Evolutionary conservation across 1,140 invertebrate genomes (phyloP), one percentile per base, ranked within the genome.

Genomic region (Akabosia matsudoensis): DNA sequence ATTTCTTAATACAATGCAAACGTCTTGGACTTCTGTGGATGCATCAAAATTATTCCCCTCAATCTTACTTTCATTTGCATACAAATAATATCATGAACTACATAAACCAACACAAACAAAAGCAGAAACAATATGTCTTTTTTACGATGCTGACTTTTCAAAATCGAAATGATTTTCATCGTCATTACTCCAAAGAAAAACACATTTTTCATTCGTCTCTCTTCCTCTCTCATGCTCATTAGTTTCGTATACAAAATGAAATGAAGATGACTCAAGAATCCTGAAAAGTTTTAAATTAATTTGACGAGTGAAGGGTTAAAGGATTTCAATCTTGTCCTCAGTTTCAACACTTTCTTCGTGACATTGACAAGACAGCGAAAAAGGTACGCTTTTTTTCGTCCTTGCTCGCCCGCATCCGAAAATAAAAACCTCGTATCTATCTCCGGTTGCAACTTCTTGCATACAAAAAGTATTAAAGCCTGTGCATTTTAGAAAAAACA

Each of bases 281-380:
- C 71, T 45, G 75, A 22, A 79, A 79, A 79, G 79, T 79, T 79
- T 78, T 79, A 77, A 79, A 79, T 79, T 79, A 79, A 79, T 79
- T 79, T 79, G 76, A 79, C 76, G 76, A 79, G 78, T 79, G 78
- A 76, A 74, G 74, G 75, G 75, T 79, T 79, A 56, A 76, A 79
- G 72, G 33, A 45, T 79, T 79, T 79, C 74, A 54, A 33, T 73
- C 45, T 73, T 75, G 71, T 56, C 45, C 28, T 28, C 34, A 52
- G 73, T 31, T 45, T 31, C 22, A 14, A 26, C 34, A 10, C 31
- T 74, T 24, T 54, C 56, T 30, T 14, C 31, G 10, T 73, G 13
- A 7, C 24, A 7, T 61, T n/a, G 7, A 7, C 37, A 10, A 45
- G 7, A 45, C 18, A 45, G n/a, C n/a, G n/a, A 45, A 45, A 45